These are phyloP conservation scores for Drosophila arizonae DNA, from an alignment of 1,140 invertebrate genomes.

Conservation along the genomic window DNA sequence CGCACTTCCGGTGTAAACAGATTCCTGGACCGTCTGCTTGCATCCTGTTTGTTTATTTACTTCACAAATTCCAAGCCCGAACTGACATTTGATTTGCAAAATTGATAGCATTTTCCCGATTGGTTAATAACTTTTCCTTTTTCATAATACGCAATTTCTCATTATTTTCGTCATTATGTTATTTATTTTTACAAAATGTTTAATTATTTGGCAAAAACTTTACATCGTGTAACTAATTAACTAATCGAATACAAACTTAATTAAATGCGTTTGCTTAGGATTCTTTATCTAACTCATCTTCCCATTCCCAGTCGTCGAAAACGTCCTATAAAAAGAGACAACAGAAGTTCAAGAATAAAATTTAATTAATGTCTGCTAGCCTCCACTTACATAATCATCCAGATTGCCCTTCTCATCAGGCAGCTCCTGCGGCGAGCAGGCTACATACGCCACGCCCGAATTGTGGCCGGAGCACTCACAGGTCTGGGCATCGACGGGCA, in stretches of 20 bases:
- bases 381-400: constrained; percentile 74
- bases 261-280: constrained; percentile 18
- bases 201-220: constrained; percentile 49
- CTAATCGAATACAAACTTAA: constrained; percentile 39
- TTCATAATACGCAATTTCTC: too few species aligned
- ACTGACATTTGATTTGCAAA: too few species aligned
- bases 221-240: constrained; percentile 59
- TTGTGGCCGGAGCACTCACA: constrained; percentile 89
- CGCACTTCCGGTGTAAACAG: too few species aligned
- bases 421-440: constrained; percentile 59
- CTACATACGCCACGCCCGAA: constrained; percentile 86
- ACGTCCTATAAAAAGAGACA: constrained; percentile 49
- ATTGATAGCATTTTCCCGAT: too few species aligned
- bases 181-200: constrained; percentile 73
- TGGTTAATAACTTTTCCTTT: too few species aligned
- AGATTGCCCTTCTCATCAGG: constrained; percentile 61
- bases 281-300: constrained; percentile 51
- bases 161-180: not conserved
- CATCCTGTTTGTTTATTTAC: too few species aligned
- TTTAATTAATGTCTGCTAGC: not conserved
- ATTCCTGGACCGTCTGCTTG: too few species aligned
- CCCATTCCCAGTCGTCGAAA: constrained; percentile 75
- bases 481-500: constrained; percentile 86
- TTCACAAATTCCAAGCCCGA: too few species aligned
- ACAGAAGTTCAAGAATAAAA: not conserved